Evolutionary conservation across 2,113 vertebrate genomes (phyloP), one percentile per base, ranked within the genome.

Genomic region (Dunckerocampus dactyliophorus): DNA sequence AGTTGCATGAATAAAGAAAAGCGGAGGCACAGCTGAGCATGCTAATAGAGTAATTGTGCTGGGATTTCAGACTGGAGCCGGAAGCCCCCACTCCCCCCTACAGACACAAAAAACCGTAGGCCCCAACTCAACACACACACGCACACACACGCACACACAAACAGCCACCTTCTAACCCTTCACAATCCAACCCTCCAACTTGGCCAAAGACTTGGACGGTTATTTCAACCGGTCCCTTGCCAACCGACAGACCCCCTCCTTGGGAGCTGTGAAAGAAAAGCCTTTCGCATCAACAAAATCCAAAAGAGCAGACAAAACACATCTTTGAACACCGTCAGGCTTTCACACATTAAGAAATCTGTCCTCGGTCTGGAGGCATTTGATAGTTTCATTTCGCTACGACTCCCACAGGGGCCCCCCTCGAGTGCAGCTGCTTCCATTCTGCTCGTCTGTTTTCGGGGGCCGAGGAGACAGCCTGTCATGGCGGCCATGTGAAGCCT

Each of bases 341-440:
- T 88, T 83, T 86, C 84, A 87, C 83, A 86, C 84, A 85, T 87
- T 84, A 86, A 87, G 84, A 78, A 82, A 82, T 87, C 85, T 81
- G 81, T 86, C 86, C 74, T 82, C 85, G 76, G 72, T 76, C 78
- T 63, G 51, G 73, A 82, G 82, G 83, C 85, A 86, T 87, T 76
- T 77, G 80, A 86, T 83, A 77, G 82, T 81, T 85, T 87, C 81
- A 85, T 82, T 82, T 82, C 62, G 72, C 77, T 76, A 57, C 22
- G 60, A 77, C 63, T 88, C 86, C 81, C 84, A 82, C 60, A 82
- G 82, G 80, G 81, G 69, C 74, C 80, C 17, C 19, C 19, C 54
- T 13, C 28, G 49, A 31, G 59, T 31, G 84, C 87, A 88, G 85
- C 87, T 89, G 87, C 83, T 82, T 66, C 80, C 79, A 77, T 83